phyloP scores from a whole-genome alignment of 1,140 invertebrate species.

The Dolichoris vasculosae region DNA sequence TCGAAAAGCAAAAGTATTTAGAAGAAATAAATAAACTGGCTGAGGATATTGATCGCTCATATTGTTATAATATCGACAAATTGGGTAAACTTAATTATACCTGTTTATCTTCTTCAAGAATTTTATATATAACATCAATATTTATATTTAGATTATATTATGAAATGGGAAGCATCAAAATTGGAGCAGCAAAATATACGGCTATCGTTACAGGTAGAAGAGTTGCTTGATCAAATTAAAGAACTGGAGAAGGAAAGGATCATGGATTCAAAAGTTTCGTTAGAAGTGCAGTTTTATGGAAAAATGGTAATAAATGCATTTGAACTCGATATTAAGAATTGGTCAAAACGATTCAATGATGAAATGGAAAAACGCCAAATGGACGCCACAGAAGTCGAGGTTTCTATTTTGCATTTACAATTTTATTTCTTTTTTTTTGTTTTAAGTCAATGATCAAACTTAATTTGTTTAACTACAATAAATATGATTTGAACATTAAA shows the following conservation, averaged over 20 bases:
- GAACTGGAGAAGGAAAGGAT: constrained; percentile 26
- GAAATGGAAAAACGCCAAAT: constrained; percentile 59
- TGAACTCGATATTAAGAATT: constrained; percentile 58
- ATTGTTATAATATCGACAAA: constrained; percentile 40
- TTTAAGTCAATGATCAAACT: not conserved
- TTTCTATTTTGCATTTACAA: constrained; percentile 37
- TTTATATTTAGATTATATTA: constrained; percentile 34
- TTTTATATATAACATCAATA: not conserved
- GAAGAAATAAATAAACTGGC: not conserved
- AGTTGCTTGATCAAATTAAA: constrained; percentile 14
- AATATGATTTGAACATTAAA: no score
- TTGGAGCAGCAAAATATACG: constrained; percentile 38
- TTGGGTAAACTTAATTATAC: constrained; percentile 25
- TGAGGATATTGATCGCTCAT: constrained; percentile 17
- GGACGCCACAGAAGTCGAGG: constrained; percentile 61
- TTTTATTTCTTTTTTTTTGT: not conserved
- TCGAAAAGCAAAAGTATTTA: not conserved
- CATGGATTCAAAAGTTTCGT: constrained; percentile 52
- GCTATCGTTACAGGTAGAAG: not conserved
- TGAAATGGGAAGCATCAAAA: constrained; percentile 38
- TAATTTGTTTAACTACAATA: no score
- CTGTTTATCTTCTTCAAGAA: not conserved
- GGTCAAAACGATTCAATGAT: constrained; percentile 60
- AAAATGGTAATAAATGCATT: constrained; percentile 53
- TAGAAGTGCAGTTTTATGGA: constrained; percentile 55